A percentile compares a stretch with the other conserved stretches of the same genome.
Conservation (phyloP, 92 coral and sea anemone species). For the Porites lobata region DNA sequence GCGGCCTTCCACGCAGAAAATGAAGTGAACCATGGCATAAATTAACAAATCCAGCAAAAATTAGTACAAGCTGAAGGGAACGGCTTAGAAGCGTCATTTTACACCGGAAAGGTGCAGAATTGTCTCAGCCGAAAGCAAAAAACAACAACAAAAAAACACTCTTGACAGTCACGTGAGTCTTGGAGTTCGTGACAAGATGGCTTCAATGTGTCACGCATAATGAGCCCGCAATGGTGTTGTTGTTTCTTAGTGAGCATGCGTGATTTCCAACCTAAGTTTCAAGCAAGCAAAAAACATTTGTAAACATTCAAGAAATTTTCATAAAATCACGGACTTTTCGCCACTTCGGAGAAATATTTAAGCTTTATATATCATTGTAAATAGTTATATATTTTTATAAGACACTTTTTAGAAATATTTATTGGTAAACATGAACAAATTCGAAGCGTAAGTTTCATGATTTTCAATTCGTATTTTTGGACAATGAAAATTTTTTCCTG, state of each 20-base stretch:
- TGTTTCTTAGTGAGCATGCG: background rate
- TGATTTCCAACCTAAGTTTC: background rate
- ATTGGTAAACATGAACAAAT: slow-evolving; percentile 93
- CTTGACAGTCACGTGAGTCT: background rate
- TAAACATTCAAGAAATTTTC: slow-evolving; percentile 3
- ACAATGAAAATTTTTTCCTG: too few species aligned
- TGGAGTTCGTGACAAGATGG: background rate
- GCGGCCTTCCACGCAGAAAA: slow-evolving; percentile 89
- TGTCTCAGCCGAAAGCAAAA: background rate
- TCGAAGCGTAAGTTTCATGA: slow-evolving; percentile 88
- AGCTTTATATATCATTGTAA: slow-evolving; percentile 1
- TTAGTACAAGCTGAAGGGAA: background rate
- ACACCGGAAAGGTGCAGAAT: background rate
- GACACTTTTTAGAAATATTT: slow-evolving; percentile 70
- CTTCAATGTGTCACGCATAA: background rate
- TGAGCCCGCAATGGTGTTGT: slow-evolving; percentile 6
- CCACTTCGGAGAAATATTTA: background rate
- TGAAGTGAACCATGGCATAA: slow-evolving; percentile 58
- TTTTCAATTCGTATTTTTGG: background rate
- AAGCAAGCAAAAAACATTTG: background rate
- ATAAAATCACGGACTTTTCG: background rate
- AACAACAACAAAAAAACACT: background rate
- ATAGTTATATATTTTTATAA: slow-evolving; percentile 1
- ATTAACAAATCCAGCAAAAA: background rate
- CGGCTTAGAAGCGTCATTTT: background rate